Base-by-base conservation (phyloP, 1,140 invertebrate species). In the Eulimnadia texana region DNA sequence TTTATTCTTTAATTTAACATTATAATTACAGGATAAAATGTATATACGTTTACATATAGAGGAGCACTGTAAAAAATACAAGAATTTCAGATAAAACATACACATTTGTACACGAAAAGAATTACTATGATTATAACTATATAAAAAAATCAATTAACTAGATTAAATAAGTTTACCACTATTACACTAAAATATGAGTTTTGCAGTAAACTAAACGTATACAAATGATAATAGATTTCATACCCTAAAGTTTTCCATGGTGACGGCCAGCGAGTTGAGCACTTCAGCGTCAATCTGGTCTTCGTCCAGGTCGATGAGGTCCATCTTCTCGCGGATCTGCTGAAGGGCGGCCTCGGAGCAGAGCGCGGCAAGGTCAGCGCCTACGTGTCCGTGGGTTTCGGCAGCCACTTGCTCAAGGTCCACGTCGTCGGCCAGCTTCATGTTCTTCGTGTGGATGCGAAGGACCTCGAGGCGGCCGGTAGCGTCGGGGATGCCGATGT, bases 311-410 rank as follows among this genome's bases (percentile, higher is more conserved):
- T 99, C 97, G 70, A 99, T 99, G 0, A 99, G 80, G 76, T 99
- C 96, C 97, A 99, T 99, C 77, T 99, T 99, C 76, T 99, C 96
- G 68, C 97, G 80, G 72, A 99, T 99, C 75, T 99, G 97, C 77
- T 99, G 97, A 19, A 99, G 78, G 61, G 97, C 97, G 61, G 97
- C 94, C 76, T 99, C 97, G 0, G 95, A 98, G 76, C 97, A 99
- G 19, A 99, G 78, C 0, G 96, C 96, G 33, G 97, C 97, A 68
- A 99, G 80, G 81, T 99, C 97, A 64, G 97, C 95, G 67, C 96
- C 96, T 58, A 99, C 96, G 74, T 98, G 94, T 58, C 96, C 96
- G 73, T 99, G 95, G 63, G 91, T 94, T 76, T 99, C 96, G n/a
- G 89, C 88, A 16, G 94, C 95, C 70, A 98, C 93, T 78, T 94